Percentiles rank a stretch among this genome's conserved stretches.
Conservation (phyloP, 2,888 invertebrate genomes). For the Exephanes ischioxanthus region DNA sequence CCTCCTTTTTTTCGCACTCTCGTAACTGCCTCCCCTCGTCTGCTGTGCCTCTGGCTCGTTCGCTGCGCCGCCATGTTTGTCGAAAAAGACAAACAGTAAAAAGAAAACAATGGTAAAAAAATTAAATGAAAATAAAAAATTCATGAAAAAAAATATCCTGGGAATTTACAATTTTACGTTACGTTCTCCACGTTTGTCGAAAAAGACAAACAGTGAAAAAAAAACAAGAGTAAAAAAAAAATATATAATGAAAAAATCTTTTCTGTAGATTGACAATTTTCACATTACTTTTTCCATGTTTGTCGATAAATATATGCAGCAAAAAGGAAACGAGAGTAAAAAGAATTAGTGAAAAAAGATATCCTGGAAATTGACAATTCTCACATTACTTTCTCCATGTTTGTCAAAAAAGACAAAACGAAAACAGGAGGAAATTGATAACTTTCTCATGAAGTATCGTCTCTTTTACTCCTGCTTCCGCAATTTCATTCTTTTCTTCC, state of each 20-base stretch:
- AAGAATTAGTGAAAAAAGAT: too few relatives aligned
- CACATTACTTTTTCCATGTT: background rate
- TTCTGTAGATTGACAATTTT: too few relatives aligned
- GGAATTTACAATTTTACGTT: too few relatives aligned
- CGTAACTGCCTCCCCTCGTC: conserved; percentile 25
- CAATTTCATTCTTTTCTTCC: too few relatives aligned
- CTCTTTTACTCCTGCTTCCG: too few relatives aligned
- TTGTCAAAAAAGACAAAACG: too few relatives aligned
- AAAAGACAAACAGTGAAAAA: background rate
- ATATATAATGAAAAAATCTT: too few relatives aligned
- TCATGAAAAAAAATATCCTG: too few relatives aligned
- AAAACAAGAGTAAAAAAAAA: too few relatives aligned
- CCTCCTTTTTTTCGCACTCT: conserved; percentile 68
- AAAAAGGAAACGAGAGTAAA: background rate
- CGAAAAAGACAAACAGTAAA: background rate
- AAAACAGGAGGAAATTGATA: background rate
- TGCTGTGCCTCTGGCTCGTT: conserved; percentile 48
- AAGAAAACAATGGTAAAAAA: background rate
- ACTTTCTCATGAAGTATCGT: background rate
- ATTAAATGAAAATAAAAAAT: background rate
- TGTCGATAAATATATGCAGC: background rate
- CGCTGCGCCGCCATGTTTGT: conserved; percentile 10
- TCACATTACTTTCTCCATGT: too few relatives aligned
- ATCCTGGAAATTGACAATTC: too few relatives aligned
- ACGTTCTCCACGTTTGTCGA: too few relatives aligned